phyloP scores from a whole-genome alignment of 2,797 vertebrate genomes.

The Ambastaia sidthimunki region DNA sequence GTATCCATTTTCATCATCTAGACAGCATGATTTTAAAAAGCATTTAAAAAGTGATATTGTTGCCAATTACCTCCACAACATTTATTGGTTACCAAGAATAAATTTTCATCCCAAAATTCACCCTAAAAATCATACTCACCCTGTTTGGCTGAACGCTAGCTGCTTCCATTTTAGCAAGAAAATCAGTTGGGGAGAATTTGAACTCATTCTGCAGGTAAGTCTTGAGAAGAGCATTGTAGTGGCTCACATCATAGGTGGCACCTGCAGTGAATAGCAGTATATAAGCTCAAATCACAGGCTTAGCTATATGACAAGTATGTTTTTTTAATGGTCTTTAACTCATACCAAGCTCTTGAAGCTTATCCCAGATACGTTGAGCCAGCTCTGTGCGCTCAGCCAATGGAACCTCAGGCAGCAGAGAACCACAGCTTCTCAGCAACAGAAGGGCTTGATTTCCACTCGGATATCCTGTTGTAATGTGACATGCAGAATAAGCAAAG shows the following conservation, averaged over 20 bases:
- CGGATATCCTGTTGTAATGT: constrained; percentile 77
- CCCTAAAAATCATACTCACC: constrained; percentile 74
- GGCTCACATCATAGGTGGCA: constrained; percentile 87
- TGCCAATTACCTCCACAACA: too few species aligned
- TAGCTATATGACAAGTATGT: neutral
- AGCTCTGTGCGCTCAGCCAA: constrained; percentile 85
- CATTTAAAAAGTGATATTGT: too few species aligned
- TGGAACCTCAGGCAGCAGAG: constrained; percentile 85
- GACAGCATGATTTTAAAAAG: too few species aligned
- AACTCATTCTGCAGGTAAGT: constrained; percentile 95
- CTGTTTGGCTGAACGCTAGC: constrained; percentile 88
- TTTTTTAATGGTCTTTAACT: neutral
- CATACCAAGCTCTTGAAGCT: constrained; percentile 86
- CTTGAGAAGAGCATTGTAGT: constrained; percentile 95
- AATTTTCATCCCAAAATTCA: neutral
- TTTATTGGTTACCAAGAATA: neutral
- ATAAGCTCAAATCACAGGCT: neutral
- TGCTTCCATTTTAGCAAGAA: constrained; percentile 91
- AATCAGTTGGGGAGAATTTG: constrained; percentile 91
- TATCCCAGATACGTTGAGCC: constrained; percentile 88
- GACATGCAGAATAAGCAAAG: neutral
- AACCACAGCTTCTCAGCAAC: constrained; percentile 90
- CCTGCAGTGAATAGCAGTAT: constrained; percentile 71
- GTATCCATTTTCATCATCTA: too few species aligned
- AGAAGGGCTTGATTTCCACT: constrained; percentile 87